phyloP scores from a whole-genome alignment of 2,888 invertebrate genomes.

The Helleia helle region DNA sequence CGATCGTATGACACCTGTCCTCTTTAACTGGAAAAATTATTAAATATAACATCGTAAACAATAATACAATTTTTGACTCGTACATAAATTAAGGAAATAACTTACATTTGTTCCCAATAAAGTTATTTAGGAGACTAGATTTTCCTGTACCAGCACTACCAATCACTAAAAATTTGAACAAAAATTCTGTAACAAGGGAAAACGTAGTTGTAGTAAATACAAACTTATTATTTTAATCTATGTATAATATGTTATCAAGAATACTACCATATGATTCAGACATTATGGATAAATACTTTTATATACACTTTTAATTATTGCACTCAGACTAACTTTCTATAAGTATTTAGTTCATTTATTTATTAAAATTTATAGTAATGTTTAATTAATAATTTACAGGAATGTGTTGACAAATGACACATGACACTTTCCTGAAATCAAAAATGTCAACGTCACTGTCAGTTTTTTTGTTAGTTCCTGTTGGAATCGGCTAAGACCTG shows the following conservation, averaged over 20 bases:
- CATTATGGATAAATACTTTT: conserved; percentile 12
- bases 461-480: too few species aligned
- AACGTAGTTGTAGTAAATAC: background rate
- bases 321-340: background rate
- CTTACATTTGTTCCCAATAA: conserved; percentile 90
- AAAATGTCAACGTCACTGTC: too few species aligned
- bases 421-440: too few species aligned
- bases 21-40: conserved; percentile 77
- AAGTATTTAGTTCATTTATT: background rate
- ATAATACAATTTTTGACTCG: background rate
- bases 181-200: conserved; percentile 76
- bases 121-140: conserved; percentile 87
- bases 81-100: conserved; percentile 24
- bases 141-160: conserved; percentile 90
- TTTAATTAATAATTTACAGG: background rate
- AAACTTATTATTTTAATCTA: background rate
- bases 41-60: background rate
- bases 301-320: background rate
- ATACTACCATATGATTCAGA: conserved; percentile 25
- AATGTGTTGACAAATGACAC: too few species aligned
- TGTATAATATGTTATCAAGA: background rate
- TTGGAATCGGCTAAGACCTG: too few species aligned
- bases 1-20: conserved; percentile 88
- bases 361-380: too few species aligned
- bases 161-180: conserved; percentile 89